Conservation (phyloP, 1,140 invertebrate genomes). For the Ectropis grisescens region DNA sequence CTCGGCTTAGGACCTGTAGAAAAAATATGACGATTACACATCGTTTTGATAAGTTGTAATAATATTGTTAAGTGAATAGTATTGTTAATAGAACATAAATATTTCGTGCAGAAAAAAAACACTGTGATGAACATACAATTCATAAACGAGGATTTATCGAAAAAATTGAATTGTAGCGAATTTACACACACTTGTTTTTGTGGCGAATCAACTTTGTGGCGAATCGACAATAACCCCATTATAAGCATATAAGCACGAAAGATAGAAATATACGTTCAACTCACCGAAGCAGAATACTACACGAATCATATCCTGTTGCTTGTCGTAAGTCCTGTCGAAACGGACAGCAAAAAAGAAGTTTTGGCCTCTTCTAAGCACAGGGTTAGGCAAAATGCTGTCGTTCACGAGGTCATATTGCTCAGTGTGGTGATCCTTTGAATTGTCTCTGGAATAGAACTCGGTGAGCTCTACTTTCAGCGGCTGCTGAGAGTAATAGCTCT, state of each 20-base stretch:
- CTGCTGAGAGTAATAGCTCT: conserved; percentile 65
- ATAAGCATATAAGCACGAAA: no score
- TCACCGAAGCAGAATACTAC: conserved; percentile 65
- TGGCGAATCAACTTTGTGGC: no score
- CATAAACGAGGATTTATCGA: no score
- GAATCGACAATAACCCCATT: no score
- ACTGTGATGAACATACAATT: no score
- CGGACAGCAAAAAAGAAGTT: conserved; percentile 74
- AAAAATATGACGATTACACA: conserved; percentile 5
- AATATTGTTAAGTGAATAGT: no score
- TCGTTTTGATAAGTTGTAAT: no score
- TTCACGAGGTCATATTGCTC: conserved; percentile 75
- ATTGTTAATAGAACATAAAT: no score
- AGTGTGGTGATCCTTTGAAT: conserved; percentile 76
- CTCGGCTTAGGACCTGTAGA: conserved; percentile 74
- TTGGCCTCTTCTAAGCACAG: conserved; percentile 74
- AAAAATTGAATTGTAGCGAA: no score
- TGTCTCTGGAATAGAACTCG: conserved; percentile 76
- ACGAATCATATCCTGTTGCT: conserved; percentile 64
- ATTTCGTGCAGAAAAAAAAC: no score
- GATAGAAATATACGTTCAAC: conserved; percentile 5
- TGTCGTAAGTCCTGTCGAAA: conserved; percentile 68
- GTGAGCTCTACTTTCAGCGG: conserved; percentile 73
- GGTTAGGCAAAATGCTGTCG: conserved; percentile 61
- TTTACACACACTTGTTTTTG: no score